Evolutionary conservation across 2,888 invertebrate species (phyloP), one percentile per base, ranked within the genome.

Genomic region (Parnassius orleans): DNA sequence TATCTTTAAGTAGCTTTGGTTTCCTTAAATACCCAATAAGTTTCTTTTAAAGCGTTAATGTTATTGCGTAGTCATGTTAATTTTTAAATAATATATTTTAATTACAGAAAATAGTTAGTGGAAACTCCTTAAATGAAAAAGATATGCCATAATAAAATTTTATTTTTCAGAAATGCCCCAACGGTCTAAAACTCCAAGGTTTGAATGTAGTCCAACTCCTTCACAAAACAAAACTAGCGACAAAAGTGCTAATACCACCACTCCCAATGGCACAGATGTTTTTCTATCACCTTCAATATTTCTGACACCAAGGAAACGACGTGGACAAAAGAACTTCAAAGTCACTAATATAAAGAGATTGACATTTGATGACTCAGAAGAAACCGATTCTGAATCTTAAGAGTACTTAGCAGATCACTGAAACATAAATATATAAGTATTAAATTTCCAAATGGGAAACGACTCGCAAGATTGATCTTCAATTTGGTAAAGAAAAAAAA

Each of bases 341-440:
- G 19, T 62, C 2, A 57, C 43, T 10, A 60, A 65, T 11, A 42
- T 53, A 10, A 65, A 65, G 52, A 64, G 53, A 51, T 48, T 68
- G 14, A 64, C 50, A 5, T 70, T 66, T 46, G 61, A 67, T 44
- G 64, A 65, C 14, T 50, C 57, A 1, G 66, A 69, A 1, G 67
- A 61, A 11, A 44, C 46, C n/a, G 46, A 55, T 24, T 10, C 55
- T 24, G 55, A 19, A 24, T 50, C 19, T 51, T n/a, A 10, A 10
- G 43, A 15, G 15, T 19, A 19, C 19, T 2, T 1, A 19, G 15
- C 11, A 43, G 43, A 43, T 43, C 9, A 7, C 33, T 7, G 33
- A 33, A 33, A 33, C 33, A 7, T 33, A 33, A 5, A 33, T 33
- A 33, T 5, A 5, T 33, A 33, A 5, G 5, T 33, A 33, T 33